A percentile compares a stretch with the other conserved stretches of the same genome.
These are phyloP conservation scores for Sterna hirundo DNA, from an alignment of 2,113 vertebrate genomes.

Conservation along the genomic window DNA sequence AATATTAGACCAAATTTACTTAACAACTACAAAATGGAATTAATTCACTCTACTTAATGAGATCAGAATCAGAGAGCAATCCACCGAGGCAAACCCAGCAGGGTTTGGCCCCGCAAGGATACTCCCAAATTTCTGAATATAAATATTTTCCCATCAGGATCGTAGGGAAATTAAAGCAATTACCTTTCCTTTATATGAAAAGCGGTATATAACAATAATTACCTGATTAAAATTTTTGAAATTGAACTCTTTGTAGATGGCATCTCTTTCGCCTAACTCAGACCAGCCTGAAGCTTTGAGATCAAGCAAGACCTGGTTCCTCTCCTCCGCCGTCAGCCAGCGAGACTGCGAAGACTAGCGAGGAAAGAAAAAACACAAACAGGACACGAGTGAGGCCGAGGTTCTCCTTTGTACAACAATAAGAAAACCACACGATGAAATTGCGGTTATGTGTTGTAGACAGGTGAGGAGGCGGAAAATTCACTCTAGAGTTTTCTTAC, in stretches of 20 bases:
- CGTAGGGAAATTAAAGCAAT: not conserved
- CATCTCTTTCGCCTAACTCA: slow-evolving; percentile 84
- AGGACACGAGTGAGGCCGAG: not conserved
- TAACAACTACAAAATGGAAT: not conserved
- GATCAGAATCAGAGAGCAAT: not conserved
- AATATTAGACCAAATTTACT: not conserved
- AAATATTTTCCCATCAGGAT: slow-evolving; percentile 14
- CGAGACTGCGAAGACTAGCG: slow-evolving; percentile 83
- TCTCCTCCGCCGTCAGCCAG: slow-evolving; percentile 85
- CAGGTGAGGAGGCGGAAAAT: not conserved
- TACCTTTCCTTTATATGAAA: not conserved
- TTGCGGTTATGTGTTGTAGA: not conserved
- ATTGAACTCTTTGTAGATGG: slow-evolving; percentile 93
- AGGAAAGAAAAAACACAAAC: not conserved
- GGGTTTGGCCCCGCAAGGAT: not conserved
- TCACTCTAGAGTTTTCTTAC: not conserved
- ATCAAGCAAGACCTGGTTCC: slow-evolving; percentile 81
- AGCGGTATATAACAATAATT: not conserved
- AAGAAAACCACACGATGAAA: not conserved
- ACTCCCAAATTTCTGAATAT: not conserved
- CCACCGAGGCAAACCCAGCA: not conserved
- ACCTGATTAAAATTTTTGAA: slow-evolving; percentile 97
- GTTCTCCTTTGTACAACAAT: not conserved
- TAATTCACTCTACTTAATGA: not conserved
- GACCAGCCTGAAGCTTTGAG: slow-evolving; percentile 89